phyloP scores from a whole-genome alignment of 2,888 invertebrate genomes.

The Parapristionchus giblindavisi region DNA sequence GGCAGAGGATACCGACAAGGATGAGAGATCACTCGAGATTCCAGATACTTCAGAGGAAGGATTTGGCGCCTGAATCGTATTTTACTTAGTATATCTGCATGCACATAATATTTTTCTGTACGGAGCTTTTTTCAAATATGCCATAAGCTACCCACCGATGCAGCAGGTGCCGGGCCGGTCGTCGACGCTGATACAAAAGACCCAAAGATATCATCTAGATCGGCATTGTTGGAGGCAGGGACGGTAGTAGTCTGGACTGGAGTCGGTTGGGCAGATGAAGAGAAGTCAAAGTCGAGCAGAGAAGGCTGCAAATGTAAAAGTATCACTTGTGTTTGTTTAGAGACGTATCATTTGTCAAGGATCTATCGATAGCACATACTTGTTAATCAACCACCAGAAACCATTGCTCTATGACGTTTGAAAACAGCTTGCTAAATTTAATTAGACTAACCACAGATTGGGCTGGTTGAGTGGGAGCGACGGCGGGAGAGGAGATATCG shows the following conservation, averaged over 20 bases:
- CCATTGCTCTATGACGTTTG: too few relatives aligned
- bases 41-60: background rate
- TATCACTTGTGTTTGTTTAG: too few relatives aligned
- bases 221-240: constrained; percentile 24
- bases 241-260: background rate
- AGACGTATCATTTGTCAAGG: too few relatives aligned
- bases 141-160: background rate
- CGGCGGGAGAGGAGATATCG: constrained; percentile 45
- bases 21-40: constrained; percentile 8
- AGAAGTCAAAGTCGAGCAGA: constrained; percentile 31
- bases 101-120: background rate
- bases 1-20: background rate
- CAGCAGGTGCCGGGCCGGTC: background rate
- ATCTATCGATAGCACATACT: too few relatives aligned
- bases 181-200: constrained; percentile 62
- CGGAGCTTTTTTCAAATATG: background rate
- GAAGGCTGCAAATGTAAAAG: constrained; percentile 18
- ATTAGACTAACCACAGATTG: background rate
- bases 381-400: too few relatives aligned
- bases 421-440: background rate
- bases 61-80: background rate
- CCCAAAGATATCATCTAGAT: constrained; percentile 64
- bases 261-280: background rate
- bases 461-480: background rate
- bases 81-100: background rate